Conservation (phyloP, 2,888 invertebrate genomes). For the Caenorhabditis sp. region DNA sequence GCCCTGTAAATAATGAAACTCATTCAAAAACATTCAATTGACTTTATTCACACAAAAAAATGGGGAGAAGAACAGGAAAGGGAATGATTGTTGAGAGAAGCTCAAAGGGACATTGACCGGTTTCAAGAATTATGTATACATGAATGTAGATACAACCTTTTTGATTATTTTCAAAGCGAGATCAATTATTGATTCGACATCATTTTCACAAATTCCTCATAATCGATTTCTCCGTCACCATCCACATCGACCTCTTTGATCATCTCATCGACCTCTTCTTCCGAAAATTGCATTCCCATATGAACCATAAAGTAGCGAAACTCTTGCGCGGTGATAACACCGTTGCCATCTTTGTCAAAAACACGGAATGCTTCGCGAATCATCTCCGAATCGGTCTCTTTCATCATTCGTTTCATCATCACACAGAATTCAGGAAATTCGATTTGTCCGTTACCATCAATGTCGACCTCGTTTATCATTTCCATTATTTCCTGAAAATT, state of each 20-base stretch:
- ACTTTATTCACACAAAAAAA: neutral
- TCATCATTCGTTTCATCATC: slow-evolving; percentile 71
- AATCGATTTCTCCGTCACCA: slow-evolving; percentile 68
- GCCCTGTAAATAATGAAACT: neutral
- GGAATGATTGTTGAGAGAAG: neutral
- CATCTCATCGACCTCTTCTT: slow-evolving; percentile 71
- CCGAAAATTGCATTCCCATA: slow-evolving; percentile 71
- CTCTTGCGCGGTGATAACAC: slow-evolving; percentile 68
- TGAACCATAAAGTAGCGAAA: slow-evolving; percentile 68
- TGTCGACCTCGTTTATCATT: slow-evolving; percentile 71
- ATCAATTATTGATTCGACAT: slow-evolving; percentile 47
- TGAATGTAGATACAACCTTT: neutral
- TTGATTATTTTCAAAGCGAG: neutral
- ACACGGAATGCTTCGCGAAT: slow-evolving; percentile 70
- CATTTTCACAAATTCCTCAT: slow-evolving; percentile 63
- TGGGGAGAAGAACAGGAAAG: neutral
- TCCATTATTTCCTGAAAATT: slow-evolving; percentile 63
- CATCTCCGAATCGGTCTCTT: slow-evolving; percentile 68
- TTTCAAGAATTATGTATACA: neutral
- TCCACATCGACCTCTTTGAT: slow-evolving; percentile 65
- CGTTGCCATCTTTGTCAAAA: slow-evolving; percentile 69
- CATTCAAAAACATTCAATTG: neutral
- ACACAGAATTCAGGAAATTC: slow-evolving; percentile 71
- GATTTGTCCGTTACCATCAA: slow-evolving; percentile 69
- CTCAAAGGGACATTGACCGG: neutral